Percentiles rank a stretch among this genome's conserved stretches.
Conservation (phyloP, 2,888 invertebrate genomes). For the Melanchra persicariae region DNA sequence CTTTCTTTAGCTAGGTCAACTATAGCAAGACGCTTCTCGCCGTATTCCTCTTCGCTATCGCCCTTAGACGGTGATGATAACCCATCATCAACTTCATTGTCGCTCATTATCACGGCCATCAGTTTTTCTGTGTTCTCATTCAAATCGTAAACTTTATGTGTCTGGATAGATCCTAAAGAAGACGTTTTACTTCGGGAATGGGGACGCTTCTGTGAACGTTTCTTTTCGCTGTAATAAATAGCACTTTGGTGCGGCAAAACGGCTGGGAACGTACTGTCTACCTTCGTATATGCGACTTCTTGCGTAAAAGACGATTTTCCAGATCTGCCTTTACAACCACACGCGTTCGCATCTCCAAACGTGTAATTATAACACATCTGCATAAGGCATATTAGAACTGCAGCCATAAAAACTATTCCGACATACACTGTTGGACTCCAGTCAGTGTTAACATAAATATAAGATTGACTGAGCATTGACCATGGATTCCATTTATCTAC, state of each 20-base stretch:
- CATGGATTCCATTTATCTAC: constrained; percentile 79
- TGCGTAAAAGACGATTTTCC: constrained; percentile 43
- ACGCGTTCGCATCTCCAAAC: constrained; percentile 73
- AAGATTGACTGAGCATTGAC: constrained; percentile 74
- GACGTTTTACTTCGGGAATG: constrained; percentile 71
- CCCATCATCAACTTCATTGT: constrained; percentile 65
- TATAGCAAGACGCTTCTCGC: constrained; percentile 35
- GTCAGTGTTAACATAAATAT: constrained; percentile 76
- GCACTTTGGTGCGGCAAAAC: constrained; percentile 73
- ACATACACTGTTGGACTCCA: constrained; percentile 81
- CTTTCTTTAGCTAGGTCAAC: constrained; percentile 48
- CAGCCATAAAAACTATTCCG: constrained; percentile 73
- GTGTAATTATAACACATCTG: constrained; percentile 81
- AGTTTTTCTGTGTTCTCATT: constrained; percentile 83
- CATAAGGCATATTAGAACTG: constrained; percentile 76
- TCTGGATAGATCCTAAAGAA: constrained; percentile 74
- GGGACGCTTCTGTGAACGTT: constrained; percentile 51
- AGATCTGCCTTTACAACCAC: constrained; percentile 70
- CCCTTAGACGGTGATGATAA: constrained; percentile 53
- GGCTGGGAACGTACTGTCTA: constrained; percentile 76
- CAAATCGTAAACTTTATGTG: constrained; percentile 83
- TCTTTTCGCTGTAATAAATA: constrained; percentile 69
- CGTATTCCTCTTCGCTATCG: constrained; percentile 62
- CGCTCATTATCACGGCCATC: constrained; percentile 82
- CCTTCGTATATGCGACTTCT: constrained; percentile 72